phyloP scores from a whole-genome alignment of 1,140 invertebrate species.

The Drosophila bipectinata region DNA sequence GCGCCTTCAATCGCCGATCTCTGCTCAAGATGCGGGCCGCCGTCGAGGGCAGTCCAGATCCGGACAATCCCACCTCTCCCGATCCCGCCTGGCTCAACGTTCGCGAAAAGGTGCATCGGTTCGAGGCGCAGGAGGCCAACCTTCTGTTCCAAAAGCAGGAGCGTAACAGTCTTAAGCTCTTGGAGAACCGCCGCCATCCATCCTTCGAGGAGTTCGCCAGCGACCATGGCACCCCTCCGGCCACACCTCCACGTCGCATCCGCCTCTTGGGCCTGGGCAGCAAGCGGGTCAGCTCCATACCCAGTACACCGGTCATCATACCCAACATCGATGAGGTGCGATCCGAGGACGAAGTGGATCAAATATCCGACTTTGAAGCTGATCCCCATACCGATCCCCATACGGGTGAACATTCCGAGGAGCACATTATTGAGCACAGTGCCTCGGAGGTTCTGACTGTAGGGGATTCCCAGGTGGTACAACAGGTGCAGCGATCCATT shows the following conservation, averaged over 20 bases:
- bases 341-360: slow-evolving; percentile 79
- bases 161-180: slow-evolving; percentile 53
- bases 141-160: slow-evolving; percentile 52
- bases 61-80: slow-evolving; percentile 22
- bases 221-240: slow-evolving; percentile 12
- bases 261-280: slow-evolving; percentile 26
- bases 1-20: slow-evolving; percentile 60
- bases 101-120: slow-evolving; percentile 72
- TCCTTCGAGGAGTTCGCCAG: slow-evolving; percentile 39
- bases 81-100: slow-evolving; percentile 75
- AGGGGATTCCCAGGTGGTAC: slow-evolving; percentile 6
- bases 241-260: slow-evolving; percentile 52
- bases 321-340: slow-evolving; percentile 75
- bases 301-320: slow-evolving; percentile 28
- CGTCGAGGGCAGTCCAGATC: slow-evolving; percentile 10
- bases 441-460: slow-evolving; percentile 48
- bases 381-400: slow-evolving; percentile 44
- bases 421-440: slow-evolving; percentile 41
- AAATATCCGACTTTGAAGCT: slow-evolving; percentile 72
- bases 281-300: slow-evolving; percentile 43
- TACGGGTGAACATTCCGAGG: background rate
- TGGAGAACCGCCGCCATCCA: slow-evolving; percentile 61
- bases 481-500: slow-evolving; percentile 60
- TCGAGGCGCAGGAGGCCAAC: slow-evolving; percentile 60
- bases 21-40: slow-evolving; percentile 58